A percentile compares a stretch with the other conserved stretches of the same genome.
phyloP scores from a whole-genome alignment of 37 sponge, comb jelly and placozoan species.

The Beroe forskalii region DNA sequence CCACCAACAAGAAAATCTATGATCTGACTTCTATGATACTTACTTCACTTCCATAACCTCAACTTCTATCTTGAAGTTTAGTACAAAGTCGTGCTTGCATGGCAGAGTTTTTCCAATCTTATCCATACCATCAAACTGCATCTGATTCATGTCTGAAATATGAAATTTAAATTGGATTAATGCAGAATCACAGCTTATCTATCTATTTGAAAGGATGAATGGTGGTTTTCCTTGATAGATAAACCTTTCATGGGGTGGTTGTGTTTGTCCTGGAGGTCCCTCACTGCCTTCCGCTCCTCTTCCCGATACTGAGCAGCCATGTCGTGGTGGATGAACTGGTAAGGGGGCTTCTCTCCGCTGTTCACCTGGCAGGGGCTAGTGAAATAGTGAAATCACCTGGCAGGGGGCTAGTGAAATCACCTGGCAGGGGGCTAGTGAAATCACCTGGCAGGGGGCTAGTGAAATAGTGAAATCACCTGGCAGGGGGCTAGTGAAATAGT shows the following conservation, averaged over 20 bases:
- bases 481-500: too few species aligned
- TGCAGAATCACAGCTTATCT: not conserved
- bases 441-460: too few species aligned
- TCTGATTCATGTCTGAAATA: constrained; percentile 41
- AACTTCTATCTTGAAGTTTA: constrained; percentile 15
- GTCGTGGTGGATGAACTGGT: constrained; percentile 30
- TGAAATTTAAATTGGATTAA: not conserved
- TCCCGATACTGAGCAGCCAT: constrained; percentile 46
- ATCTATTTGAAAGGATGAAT: too few species aligned
- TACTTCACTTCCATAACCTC: constrained; percentile 59
- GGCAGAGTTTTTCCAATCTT: constrained; percentile 26
- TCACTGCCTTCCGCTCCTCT: constrained; percentile 21
- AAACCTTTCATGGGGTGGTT: constrained; percentile 42
- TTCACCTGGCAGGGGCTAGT: constrained; percentile 9
- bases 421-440: too few species aligned
- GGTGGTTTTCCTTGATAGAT: not conserved
- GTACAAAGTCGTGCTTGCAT: constrained; percentile 47
- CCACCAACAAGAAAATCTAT: not conserved
- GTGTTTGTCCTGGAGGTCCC: constrained; percentile 36
- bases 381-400: not conserved
- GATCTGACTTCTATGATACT: not conserved
- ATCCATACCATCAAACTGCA: constrained; percentile 1
- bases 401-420: too few species aligned
- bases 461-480: too few species aligned
- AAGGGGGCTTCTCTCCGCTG: constrained; percentile 22